These are phyloP conservation scores for Seira ritae DNA, from an alignment of 2,888 invertebrate species.

Conservation along the genomic window DNA sequence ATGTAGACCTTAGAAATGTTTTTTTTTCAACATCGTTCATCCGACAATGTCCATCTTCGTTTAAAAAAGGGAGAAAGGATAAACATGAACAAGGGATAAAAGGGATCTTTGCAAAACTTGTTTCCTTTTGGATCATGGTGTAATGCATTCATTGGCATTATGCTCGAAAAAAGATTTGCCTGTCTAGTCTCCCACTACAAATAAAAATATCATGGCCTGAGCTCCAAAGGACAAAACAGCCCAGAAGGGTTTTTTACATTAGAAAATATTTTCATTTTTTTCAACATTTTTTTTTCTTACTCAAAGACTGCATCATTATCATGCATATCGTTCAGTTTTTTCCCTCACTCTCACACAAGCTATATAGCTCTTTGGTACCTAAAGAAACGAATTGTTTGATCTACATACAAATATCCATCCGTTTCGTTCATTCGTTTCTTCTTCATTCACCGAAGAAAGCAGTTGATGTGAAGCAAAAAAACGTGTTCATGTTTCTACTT, in stretches of 20 bases:
- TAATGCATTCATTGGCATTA: constrained; percentile 51
- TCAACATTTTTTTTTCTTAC: not conserved
- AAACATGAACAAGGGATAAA: constrained; percentile 56
- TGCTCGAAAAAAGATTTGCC: constrained; percentile 34
- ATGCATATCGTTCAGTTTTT: constrained; percentile 36
- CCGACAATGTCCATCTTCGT: constrained; percentile 59
- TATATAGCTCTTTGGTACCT: constrained; percentile 14
- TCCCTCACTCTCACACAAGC: not conserved
- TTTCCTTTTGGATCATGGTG: constrained; percentile 22
- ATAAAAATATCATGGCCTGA: constrained; percentile 29
- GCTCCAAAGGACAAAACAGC: constrained; percentile 26
- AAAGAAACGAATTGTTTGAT: constrained; percentile 12
- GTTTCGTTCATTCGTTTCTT: too few species aligned
- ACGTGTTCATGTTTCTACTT: constrained; percentile 15
- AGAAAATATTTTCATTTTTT: constrained; percentile 51
- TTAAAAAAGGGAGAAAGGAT: constrained; percentile 43
- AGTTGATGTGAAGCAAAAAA: constrained; percentile 4
- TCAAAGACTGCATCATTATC: constrained; percentile 30
- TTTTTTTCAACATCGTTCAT: constrained; percentile 41
- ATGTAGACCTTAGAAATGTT: constrained; percentile 18
- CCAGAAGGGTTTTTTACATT: constrained; percentile 51
- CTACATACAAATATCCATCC: constrained; percentile 4
- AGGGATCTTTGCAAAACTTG: constrained; percentile 57
- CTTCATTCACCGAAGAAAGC: not conserved
- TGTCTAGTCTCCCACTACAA: constrained; percentile 18